Conservation (phyloP, 1,140 invertebrate genomes). For the Conus ventricosus region DNA sequence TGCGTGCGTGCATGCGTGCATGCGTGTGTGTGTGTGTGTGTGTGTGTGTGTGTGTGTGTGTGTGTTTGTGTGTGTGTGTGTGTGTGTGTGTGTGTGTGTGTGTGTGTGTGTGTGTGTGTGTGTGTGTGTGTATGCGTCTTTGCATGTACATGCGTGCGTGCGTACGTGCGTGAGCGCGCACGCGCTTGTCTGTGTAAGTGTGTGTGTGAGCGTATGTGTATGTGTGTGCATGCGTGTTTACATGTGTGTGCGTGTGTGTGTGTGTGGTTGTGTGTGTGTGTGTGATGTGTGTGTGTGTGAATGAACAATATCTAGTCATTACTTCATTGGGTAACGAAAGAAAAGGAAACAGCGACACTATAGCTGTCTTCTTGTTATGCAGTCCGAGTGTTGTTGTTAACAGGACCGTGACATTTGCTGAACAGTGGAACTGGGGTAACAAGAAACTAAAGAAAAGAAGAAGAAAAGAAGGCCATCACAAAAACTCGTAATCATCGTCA, state of each 20-base stretch:
- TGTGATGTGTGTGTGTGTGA: too few species aligned
- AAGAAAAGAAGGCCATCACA: too few species aligned
- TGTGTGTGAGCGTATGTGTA: neutral
- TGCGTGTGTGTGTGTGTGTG: neutral
- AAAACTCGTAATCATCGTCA: too few species aligned
- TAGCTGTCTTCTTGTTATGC: too few species aligned
- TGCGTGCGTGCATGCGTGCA: neutral
- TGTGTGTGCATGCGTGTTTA: neutral
- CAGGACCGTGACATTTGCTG: too few species aligned
- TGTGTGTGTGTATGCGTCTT: neutral
- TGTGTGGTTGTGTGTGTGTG: too few species aligned
- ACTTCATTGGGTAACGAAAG: too few species aligned
- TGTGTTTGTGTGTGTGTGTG: constrained; percentile 2
- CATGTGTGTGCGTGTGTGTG: neutral
- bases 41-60: constrained; percentile 1
- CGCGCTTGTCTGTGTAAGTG: neutral
- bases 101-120: neutral
- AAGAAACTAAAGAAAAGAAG: too few species aligned
- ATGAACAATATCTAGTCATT: too few species aligned
- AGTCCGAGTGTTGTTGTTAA: too few species aligned
- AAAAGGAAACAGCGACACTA: too few species aligned
- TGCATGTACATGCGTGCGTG: neutral
- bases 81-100: constrained; percentile 5
- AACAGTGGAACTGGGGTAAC: too few species aligned
- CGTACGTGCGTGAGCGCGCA: neutral